Base-by-base conservation (phyloP, 2,797 vertebrate species). In the Micromesistius poutassou region DNA sequence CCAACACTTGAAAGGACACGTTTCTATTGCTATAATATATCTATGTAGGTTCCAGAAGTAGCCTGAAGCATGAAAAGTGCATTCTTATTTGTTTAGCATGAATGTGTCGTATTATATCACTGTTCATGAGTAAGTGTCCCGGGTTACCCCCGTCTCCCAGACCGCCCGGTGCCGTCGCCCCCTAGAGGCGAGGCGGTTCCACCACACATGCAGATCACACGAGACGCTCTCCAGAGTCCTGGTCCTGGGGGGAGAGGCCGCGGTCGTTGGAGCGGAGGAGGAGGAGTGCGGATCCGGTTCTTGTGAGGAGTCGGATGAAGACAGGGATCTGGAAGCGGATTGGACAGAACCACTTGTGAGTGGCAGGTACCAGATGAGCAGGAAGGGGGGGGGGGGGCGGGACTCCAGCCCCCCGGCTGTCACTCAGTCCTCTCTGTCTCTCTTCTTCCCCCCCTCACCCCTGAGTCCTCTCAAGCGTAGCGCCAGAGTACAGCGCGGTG, bases 11-110 rank as follows among this genome's bases (percentile, higher is more conserved):
- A 76, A 81, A 72, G 89, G 85, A 85, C 76, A 86, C 80, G 79
- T 86, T 77, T 86, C 86, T 92, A 91, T 91, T 91, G 89, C 86
- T 89, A 80, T 89, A 77, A 82, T 78, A 87, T 85, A 80, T 84
- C 77, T 82, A 80, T 84, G 78, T 82, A 76, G 79, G 87, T 86
- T 82, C 74, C 40, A 83, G 80, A 89, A 85, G 79, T 84, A 81
- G 87, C 46, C 86, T 81, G 72, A 82, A 83, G 82, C 75, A 82
- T 83, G 85, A 83, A 90, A 92, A 88, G 88, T 89, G 87, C 82
- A 71, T 77, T 68, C 85, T 87, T 86, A 86, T 83, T 85, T 70
- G 76, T 75, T 30, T 78, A 83, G 82, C 82, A 85, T 87, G 81
- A 88, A 86, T 87, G 78, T 83, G 84, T 80, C 83, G 79, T 78